Base-by-base conservation (phyloP, 2,113 vertebrate genomes). In the Tichodroma muraria region DNA sequence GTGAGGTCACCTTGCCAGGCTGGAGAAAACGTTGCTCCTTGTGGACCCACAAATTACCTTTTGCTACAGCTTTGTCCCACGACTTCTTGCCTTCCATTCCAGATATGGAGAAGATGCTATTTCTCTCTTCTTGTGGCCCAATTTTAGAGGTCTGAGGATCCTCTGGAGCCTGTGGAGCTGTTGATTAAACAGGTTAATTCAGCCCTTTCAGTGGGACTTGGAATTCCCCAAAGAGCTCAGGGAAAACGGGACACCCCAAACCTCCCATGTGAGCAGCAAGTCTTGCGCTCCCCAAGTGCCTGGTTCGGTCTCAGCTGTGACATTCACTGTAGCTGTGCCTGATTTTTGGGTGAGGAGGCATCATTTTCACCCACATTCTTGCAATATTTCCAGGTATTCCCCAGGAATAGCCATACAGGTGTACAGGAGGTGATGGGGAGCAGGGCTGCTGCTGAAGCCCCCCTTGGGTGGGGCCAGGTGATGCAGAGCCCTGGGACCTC, bases 271-370 rank as follows among this genome's bases (percentile, higher is more conserved):
- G 17, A 72, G 52, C 66, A 82, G 61, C 60, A 59, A 33, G 9
- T 6, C 65, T 56, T 70, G 19, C 0, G 0, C 9, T 57, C 53
- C 70, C 33, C 0, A 0, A 12, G 15, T 3, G 15, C 65, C 22
- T 7, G 1, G 9, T 8, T 80, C 31, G 28, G 56, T 78, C 50
- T 19, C 65, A 73, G 23, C 23, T 27, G 15, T 37, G 42, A 27
- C 10, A n/a, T n/a, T 8, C 64, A 56, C 20, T 33, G 37, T 7
- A 75, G 31, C 52, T 47, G 13, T 44, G 65, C 38, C 68, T 54
- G 17, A 3, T 33, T 91, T 80, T 69, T 30, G 17, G 8, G 14
- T 31, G 25, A 85, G 28, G 25, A 76, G 37, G 35, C n/a, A 22
- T 0, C 1, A 10, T 79, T 81, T 79, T 53, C 65, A 49, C n/a